Percentiles rank a stretch among this genome's conserved stretches.
Evolutionary conservation across 2,797 vertebrate species (phyloP).

Genomic region (Rousettus madagascariensis): DNA sequence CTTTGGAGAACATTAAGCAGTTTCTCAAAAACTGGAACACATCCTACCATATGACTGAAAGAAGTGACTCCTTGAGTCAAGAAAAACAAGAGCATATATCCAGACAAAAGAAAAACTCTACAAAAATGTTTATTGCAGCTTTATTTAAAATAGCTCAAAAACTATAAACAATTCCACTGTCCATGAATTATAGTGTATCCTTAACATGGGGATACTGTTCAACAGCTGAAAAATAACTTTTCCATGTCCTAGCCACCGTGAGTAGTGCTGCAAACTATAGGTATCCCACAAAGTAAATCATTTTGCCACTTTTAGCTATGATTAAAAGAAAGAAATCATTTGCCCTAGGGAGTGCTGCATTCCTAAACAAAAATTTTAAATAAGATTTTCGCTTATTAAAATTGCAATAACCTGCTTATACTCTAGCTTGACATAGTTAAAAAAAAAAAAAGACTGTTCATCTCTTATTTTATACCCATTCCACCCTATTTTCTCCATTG

Average conservation of each 20-base stretch:
- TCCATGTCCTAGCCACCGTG: no score
- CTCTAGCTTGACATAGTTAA: neutral
- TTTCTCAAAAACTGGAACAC: neutral
- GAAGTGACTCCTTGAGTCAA: neutral
- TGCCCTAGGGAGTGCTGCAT: neutral
- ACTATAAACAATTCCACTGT: neutral
- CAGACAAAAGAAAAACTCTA: neutral
- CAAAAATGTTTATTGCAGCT: neutral
- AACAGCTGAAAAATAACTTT: neutral
- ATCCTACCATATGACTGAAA: neutral
- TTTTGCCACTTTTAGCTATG: neutral
- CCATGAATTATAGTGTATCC: neutral
- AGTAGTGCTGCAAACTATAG: neutral
- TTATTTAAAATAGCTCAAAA: neutral
- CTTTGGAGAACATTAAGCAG: neutral
- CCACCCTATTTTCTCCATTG: neutral
- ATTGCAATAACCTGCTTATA: neutral
- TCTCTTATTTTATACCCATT: neutral
- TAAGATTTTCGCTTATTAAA: neutral
- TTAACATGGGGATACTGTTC: neutral
- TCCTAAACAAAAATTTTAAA: neutral
- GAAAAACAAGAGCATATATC: neutral
- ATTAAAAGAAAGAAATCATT: neutral
- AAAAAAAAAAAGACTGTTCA: neutral
- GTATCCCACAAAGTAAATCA: neutral